These are phyloP conservation scores for Microtus ochrogaster DNA, from an alignment of 2,113 vertebrate species.

Conservation along the genomic window DNA sequence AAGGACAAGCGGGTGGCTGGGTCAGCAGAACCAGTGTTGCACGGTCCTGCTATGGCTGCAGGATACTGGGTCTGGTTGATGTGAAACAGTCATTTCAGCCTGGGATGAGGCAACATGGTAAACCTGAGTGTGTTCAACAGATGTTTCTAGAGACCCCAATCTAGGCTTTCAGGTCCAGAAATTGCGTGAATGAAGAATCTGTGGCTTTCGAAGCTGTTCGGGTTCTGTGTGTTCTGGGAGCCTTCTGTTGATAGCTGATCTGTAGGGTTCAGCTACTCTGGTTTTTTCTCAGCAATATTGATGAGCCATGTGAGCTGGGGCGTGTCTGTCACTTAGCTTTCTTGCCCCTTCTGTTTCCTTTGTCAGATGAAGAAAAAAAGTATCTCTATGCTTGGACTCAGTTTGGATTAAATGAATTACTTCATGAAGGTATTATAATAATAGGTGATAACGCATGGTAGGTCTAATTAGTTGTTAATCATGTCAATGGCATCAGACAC, in stretches of 20 bases:
- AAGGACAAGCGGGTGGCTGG: not conserved
- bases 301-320: not conserved
- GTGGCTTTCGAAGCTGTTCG: not conserved
- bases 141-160: not conserved
- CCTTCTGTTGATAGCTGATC: not conserved
- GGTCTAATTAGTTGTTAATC: not conserved
- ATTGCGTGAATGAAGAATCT: not conserved
- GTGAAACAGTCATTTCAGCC: not conserved
- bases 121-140: not conserved
- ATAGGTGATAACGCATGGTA: not conserved
- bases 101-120: not conserved
- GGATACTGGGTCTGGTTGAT: not conserved
- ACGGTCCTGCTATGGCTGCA: fast-evolving
- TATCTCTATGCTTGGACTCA: not conserved
- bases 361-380: not conserved
- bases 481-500: not conserved
- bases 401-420: not conserved
- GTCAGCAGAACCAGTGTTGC: not conserved
- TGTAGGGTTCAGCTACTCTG: not conserved
- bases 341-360: not conserved
- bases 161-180: not conserved
- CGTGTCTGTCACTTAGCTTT: not conserved
- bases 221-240: no score
- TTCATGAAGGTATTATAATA: not conserved
- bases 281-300: not conserved